Conservation (phyloP, 2,797 vertebrate genomes). For the Trematomus bernacchii region DNA sequence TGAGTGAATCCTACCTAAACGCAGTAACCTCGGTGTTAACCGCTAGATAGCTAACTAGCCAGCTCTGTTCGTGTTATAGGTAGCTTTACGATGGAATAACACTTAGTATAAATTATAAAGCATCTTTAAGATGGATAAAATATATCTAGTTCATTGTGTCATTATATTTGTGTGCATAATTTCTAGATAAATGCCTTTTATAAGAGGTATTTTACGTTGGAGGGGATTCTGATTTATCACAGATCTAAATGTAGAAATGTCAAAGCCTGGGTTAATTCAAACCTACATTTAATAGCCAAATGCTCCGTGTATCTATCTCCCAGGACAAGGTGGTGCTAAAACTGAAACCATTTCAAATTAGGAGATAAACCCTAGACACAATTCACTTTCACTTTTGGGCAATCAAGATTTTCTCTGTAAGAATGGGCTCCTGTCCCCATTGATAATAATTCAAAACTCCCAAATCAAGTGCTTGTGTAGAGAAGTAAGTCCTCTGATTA, state of each 20-base stretch:
- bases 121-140: neutral
- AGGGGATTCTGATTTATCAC: neutral
- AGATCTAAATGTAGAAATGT: neutral
- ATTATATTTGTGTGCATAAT: neutral
- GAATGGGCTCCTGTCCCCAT: neutral
- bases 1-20: conserved; percentile 11
- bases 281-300: neutral
- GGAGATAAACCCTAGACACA: neutral
- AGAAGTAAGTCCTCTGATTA: neutral
- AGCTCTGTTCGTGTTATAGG: neutral
- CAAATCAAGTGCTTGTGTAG: neutral
- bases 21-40: neutral
- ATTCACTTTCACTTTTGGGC: neutral
- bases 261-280: neutral
- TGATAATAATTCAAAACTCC: neutral
- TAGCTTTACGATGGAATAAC: neutral
- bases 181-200: neutral
- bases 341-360: neutral
- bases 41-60: neutral
- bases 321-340: neutral
- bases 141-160: neutral
- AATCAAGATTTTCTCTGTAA: neutral
- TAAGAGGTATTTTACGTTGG: neutral
- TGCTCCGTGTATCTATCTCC: neutral
- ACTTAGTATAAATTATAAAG: neutral